A percentile compares a stretch with the other conserved stretches of the same genome.
These are phyloP conservation scores for Cryptotermes secundus DNA, from an alignment of 1,140 invertebrate genomes.

Conservation along the genomic window DNA sequence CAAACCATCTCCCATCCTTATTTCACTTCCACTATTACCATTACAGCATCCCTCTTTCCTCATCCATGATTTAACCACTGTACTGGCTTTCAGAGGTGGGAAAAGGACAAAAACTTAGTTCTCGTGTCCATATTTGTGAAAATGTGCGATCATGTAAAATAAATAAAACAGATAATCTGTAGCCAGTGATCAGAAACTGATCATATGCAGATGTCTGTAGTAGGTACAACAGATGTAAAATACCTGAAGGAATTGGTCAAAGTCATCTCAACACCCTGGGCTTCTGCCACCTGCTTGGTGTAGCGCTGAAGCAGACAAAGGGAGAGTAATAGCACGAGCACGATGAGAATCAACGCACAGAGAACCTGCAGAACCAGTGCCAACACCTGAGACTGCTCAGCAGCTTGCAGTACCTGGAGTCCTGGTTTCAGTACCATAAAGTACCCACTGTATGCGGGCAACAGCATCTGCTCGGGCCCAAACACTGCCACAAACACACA, in stretches of 20 bases:
- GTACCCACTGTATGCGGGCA: conserved; percentile 58
- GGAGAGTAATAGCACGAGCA: conserved; percentile 63
- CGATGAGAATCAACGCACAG: conserved; percentile 62
- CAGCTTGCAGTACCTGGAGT: conserved; percentile 43
- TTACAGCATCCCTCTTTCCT: too few relatives aligned
- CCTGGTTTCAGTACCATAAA: conserved; percentile 51
- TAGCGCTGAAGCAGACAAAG: conserved; percentile 72
- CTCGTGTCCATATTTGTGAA: too few relatives aligned
- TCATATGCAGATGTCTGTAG: conserved; percentile 34
- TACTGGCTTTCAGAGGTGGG: too few relatives aligned
- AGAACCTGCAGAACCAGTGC: conserved; percentile 52
- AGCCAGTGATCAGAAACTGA: too few relatives aligned
- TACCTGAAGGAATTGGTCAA: conserved; percentile 67
- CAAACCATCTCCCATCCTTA: too few relatives aligned
- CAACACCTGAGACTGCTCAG: conserved; percentile 39
- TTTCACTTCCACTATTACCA: too few relatives aligned
- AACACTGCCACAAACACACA: conserved; percentile 36
- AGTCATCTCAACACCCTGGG: conserved; percentile 75
- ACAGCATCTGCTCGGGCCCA: conserved; percentile 41
- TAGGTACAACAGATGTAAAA: conserved; percentile 32
- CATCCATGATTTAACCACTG: too few relatives aligned
- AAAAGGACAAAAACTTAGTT: too few relatives aligned
- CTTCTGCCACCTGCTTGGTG: conserved; percentile 66
- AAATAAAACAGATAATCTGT: too few relatives aligned
- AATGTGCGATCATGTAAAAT: too few relatives aligned